Percentiles rank a stretch among this genome's conserved stretches.
Evolutionary conservation across 2,888 invertebrate species (phyloP).

Genomic region (Morinoia aosen): DNA sequence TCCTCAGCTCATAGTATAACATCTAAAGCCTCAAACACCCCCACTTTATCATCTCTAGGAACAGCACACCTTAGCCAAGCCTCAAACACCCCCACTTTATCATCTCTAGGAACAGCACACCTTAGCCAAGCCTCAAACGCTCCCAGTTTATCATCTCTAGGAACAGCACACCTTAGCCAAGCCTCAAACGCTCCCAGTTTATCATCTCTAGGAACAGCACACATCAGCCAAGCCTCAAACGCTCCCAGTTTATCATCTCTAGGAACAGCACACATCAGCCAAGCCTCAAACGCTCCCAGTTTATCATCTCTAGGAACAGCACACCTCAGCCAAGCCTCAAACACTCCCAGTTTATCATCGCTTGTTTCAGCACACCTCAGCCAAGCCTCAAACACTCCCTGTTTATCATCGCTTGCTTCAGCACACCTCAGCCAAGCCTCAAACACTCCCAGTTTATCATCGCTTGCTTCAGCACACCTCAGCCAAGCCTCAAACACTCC

Average conservation of each 20-base stretch:
- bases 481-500: background rate
- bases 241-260: conserved; percentile 31
- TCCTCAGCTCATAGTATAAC: background rate
- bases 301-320: too few relatives aligned
- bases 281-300: too few relatives aligned
- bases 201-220: conserved; percentile 20
- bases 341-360: too few relatives aligned
- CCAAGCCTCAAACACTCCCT: too few relatives aligned
- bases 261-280: background rate
- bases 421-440: too few relatives aligned
- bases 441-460: too few relatives aligned
- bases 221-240: background rate
- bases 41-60: background rate
- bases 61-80: background rate
- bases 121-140: conserved; percentile 1
- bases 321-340: too few relatives aligned
- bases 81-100: background rate
- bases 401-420: too few relatives aligned
- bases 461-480: too few relatives aligned
- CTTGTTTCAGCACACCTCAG: too few relatives aligned
- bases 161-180: background rate
- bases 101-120: background rate
- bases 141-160: conserved; percentile 4
- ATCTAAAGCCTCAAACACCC: background rate
- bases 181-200: background rate